These are phyloP conservation scores for Tetragonula clypearis DNA, from an alignment of 1,140 invertebrate genomes.

Conservation along the genomic window DNA sequence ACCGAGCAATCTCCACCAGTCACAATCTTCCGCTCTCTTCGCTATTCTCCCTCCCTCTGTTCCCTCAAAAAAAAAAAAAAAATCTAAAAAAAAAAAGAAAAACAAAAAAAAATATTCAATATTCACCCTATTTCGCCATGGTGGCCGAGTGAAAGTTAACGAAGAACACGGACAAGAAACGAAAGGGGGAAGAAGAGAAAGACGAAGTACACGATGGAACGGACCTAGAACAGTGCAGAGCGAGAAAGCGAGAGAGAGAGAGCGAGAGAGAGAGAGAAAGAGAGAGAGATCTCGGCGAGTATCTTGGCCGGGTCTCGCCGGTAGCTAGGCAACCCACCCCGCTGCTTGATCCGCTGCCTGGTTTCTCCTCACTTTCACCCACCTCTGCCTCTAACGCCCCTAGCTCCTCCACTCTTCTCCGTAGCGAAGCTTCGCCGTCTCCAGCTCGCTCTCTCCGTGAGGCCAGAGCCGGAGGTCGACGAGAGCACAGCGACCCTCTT, in stretches of 20 bases:
- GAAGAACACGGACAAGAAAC: constrained; percentile 49
- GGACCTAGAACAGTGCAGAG: constrained; percentile 57
- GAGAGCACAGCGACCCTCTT: constrained; percentile 74
- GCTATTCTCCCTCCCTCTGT: too few species aligned
- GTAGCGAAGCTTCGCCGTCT: constrained; percentile 46
- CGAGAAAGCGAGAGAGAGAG: constrained; percentile 70
- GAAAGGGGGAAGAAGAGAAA: background rate
- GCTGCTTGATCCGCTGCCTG: constrained; percentile 62
- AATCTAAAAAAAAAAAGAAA: background rate
- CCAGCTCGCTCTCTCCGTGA: background rate
- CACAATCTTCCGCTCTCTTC: background rate
- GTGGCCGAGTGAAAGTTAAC: constrained; percentile 22
- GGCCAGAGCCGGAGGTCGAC: constrained; percentile 42
- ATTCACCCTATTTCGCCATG: background rate
- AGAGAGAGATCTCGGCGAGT: constrained; percentile 77
- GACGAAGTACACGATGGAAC: constrained; percentile 56
- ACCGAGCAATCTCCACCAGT: background rate
- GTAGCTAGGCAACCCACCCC: constrained; percentile 82
- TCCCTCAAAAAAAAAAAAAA: background rate
- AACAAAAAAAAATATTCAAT: background rate
- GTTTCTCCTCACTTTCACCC: constrained; percentile 66
- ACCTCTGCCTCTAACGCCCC: constrained; percentile 57
- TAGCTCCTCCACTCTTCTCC: constrained; percentile 39
- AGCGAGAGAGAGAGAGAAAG: constrained; percentile 65
- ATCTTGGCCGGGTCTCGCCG: constrained; percentile 82